Percentiles rank a stretch among this genome's conserved stretches.
phyloP scores from a whole-genome alignment of 2,888 invertebrate species.

The Drosophila merina region DNA sequence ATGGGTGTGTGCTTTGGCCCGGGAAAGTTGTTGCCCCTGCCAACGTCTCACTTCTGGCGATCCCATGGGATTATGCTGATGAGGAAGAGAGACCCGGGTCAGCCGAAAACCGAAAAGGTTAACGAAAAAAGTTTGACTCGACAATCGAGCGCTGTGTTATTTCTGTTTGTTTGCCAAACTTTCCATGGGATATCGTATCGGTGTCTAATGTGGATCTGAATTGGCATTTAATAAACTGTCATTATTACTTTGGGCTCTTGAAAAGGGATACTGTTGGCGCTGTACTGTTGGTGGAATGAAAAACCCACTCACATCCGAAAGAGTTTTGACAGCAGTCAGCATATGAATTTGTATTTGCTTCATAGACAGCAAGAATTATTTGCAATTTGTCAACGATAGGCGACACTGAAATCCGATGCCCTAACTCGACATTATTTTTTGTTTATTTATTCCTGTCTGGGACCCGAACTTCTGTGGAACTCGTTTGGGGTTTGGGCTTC shows the following conservation, averaged over 20 bases:
- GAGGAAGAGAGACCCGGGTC: constrained; percentile 26
- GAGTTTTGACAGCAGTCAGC: constrained; percentile 17
- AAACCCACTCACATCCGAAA: background rate
- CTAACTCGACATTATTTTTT: constrained; percentile 36
- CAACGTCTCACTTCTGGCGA: background rate
- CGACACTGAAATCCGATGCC: constrained; percentile 52
- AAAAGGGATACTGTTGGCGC: constrained; percentile 41
- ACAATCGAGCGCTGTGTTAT: constrained; percentile 39
- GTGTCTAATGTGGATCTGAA: constrained; percentile 33
- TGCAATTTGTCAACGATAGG: constrained; percentile 70
- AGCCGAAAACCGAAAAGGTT: constrained; percentile 53
- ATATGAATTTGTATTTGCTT: constrained; percentile 32
- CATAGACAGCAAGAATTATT: constrained; percentile 44
- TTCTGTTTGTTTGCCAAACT: constrained; percentile 38
- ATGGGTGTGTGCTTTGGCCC: constrained; percentile 32
- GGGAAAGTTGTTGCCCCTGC: constrained; percentile 50
- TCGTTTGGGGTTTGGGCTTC: constrained; percentile 14
- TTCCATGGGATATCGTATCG: constrained; percentile 16
- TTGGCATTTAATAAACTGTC: constrained; percentile 56
- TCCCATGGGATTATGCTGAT: constrained; percentile 42
- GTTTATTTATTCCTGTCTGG: constrained; percentile 44
- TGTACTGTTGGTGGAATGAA: background rate
- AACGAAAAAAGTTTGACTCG: constrained; percentile 47
- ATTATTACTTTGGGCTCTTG: constrained; percentile 39
- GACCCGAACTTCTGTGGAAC: constrained; percentile 20